Evolutionary conservation across 37 sponge, comb jelly and placozoan species (phyloP).

Genomic region (Axinella damicornis): DNA sequence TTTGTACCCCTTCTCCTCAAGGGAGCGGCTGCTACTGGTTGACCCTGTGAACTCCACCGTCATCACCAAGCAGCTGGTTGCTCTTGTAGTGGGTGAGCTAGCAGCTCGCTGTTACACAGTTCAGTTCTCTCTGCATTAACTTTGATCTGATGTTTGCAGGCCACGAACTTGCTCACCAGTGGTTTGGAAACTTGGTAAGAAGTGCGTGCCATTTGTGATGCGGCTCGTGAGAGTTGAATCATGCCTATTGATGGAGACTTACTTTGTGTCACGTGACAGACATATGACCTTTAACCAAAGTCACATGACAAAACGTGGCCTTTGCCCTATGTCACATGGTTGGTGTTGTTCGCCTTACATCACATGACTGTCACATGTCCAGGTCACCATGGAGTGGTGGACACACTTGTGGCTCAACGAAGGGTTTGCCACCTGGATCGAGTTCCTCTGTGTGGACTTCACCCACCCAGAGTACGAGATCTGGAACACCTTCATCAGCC

Average conservation of each 20-base stretch:
- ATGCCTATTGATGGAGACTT: not conserved
- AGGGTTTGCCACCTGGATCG: conserved; percentile 98
- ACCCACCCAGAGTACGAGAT: conserved; percentile 94
- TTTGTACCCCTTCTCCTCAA: too few relatives aligned
- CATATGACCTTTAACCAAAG: too few relatives aligned
- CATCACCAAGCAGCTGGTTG: conserved; percentile 86
- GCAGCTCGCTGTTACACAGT: too few relatives aligned
- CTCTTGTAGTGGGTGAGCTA: conserved; percentile 89
- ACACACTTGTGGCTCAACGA: conserved; percentile 98
- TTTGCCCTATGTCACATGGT: too few relatives aligned
- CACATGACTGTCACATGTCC: not conserved
- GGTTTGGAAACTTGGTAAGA: conserved; percentile 97
- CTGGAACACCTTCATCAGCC: conserved; percentile 91
- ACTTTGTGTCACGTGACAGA: not conserved
- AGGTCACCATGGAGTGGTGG: conserved; percentile 99
- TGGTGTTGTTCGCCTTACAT: too few relatives aligned
- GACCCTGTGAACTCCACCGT: conserved; percentile 84
- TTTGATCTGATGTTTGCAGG: conserved; percentile 41
- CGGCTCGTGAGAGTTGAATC: not conserved
- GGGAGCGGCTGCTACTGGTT: conserved; percentile 88
- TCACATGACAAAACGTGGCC: too few relatives aligned
- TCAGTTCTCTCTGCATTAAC: too few relatives aligned
- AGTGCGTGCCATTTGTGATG: too few relatives aligned
- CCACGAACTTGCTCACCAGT: conserved; percentile 97
- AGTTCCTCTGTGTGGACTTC: conserved; percentile 95